These are phyloP conservation scores for Lithobates sylvaticus DNA, from an alignment of 2,797 vertebrate genomes.

Conservation along the genomic window DNA sequence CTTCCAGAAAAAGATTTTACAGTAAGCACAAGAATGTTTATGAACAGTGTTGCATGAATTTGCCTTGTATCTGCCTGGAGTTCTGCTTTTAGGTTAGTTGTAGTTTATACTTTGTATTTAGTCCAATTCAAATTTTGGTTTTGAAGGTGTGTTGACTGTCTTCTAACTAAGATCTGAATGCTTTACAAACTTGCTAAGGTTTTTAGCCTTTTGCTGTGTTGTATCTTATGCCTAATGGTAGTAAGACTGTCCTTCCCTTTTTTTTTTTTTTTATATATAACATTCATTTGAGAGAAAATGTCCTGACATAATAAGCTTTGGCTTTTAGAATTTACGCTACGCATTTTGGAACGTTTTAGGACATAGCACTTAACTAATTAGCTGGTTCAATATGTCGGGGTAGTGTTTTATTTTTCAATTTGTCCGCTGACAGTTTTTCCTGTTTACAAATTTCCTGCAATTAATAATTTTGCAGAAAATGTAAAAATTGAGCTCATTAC, in stretches of 20 bases:
- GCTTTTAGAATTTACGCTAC: background rate
- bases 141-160: too few species aligned
- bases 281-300: background rate
- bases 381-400: background rate
- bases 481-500: slow-evolving; percentile 18
- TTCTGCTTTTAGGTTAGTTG: too few species aligned
- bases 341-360: background rate
- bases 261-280: background rate
- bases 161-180: background rate
- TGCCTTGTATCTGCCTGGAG: too few species aligned
- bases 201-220: background rate
- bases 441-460: slow-evolving; percentile 3
- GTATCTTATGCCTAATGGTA: background rate
- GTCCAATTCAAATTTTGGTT: too few species aligned
- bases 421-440: slow-evolving; percentile 9
- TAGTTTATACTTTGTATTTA: too few species aligned
- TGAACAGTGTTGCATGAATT: too few species aligned
- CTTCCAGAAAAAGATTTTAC: too few species aligned
- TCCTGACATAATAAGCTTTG: background rate
- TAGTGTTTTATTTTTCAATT: background rate
- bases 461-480: slow-evolving; percentile 9
- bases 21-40: too few species aligned
- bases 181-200: background rate
- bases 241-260: too few species aligned
- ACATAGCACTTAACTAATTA: slow-evolving; percentile 15